A percentile compares a stretch with the other conserved stretches of the same genome.
These are phyloP conservation scores for Drosophila demipolita DNA, from an alignment of 2,888 invertebrate species.

Conservation along the genomic window DNA sequence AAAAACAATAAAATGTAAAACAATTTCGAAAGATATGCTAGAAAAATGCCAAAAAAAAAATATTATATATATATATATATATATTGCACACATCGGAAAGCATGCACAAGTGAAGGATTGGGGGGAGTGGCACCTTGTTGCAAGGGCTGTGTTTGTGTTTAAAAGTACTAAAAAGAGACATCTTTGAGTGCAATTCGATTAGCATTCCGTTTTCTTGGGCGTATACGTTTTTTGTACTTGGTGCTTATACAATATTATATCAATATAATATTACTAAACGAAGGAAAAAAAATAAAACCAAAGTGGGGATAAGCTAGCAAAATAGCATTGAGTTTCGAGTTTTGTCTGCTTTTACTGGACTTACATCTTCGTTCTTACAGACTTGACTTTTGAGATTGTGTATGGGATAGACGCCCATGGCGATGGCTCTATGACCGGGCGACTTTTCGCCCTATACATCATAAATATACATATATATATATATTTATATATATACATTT, in stretches of 20 bases:
- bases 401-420: conserved; percentile 96
- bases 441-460: conserved; percentile 93
- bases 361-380: conserved; percentile 95
- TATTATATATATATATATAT: background rate
- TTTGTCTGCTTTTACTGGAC: conserved; percentile 84
- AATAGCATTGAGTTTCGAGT: conserved; percentile 32
- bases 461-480: conserved; percentile 20
- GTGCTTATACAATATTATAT: conserved; percentile 16
- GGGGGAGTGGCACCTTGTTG: conserved; percentile 8
- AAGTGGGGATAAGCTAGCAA: conserved; percentile 42
- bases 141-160: conserved; percentile 2
- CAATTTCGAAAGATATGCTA: conserved; percentile 3
- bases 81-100: conserved; percentile 34
- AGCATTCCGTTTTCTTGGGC: conserved; percentile 40
- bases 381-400: conserved; percentile 95
- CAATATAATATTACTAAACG: conserved; percentile 33
- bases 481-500: conserved; percentile 27
- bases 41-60: conserved; percentile 23
- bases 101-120: conserved; percentile 34
- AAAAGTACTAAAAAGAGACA: conserved; percentile 9
- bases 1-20: background rate
- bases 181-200: conserved; percentile 43
- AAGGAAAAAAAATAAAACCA: conserved; percentile 6
- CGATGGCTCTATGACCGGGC: conserved; percentile 95
- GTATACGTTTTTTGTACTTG: conserved; percentile 18